phyloP scores from a whole-genome alignment of 2,113 vertebrate species.

The Paramormyrops kingsleyae region DNA sequence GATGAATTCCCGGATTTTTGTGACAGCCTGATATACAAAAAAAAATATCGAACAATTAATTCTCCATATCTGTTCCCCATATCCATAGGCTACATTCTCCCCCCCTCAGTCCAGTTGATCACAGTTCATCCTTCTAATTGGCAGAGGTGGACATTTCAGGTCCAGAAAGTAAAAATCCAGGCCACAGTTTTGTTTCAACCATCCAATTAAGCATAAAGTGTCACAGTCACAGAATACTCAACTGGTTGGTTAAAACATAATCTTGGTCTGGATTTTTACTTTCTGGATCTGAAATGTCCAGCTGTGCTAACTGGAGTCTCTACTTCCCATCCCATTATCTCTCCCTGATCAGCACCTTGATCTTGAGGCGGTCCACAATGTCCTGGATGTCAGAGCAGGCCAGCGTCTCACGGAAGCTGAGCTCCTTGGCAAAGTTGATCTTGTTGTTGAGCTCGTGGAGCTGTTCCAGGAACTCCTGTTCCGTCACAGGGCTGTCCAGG shows the following conservation, averaged over 20 bases:
- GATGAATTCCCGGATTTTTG: conserved; percentile 86
- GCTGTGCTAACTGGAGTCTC: background rate
- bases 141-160: background rate
- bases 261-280: background rate
- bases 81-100: background rate
- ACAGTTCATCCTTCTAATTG: background rate
- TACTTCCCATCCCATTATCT: background rate
- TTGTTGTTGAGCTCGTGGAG: conserved; percentile 86
- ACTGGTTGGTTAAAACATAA: background rate
- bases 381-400: conserved; percentile 83
- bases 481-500: conserved; percentile 77
- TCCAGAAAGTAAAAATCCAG: background rate
- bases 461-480: conserved; percentile 83
- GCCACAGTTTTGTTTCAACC: background rate
- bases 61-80: background rate
- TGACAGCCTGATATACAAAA: conserved; percentile 64
- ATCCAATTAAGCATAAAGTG: background rate
- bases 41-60: background rate
- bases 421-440: conserved; percentile 84
- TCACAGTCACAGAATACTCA: background rate
- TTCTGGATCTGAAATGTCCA: background rate
- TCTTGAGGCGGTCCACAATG: conserved; percentile 76
- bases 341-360: conserved; percentile 61
- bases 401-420: conserved; percentile 79
- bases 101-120: background rate